Evolutionary conservation across 2,113 vertebrate species (phyloP).

Genomic region (Ceyx cyanopectus): DNA sequence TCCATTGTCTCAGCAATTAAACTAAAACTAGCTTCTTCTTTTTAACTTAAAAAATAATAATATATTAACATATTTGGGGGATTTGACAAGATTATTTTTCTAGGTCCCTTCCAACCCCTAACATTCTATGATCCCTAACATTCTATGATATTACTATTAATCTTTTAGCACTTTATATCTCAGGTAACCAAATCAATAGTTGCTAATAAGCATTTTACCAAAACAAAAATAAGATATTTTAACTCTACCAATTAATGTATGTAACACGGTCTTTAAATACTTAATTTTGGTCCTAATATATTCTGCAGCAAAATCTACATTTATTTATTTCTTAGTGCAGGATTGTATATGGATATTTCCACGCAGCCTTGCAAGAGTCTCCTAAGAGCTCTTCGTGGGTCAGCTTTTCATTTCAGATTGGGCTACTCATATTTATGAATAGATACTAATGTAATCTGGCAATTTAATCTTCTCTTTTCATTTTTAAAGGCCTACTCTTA

Average conservation of each 20-base stretch:
- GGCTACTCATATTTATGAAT: not conserved
- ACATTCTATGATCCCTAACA: no score
- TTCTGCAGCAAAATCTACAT: not conserved
- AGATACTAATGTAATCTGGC: not conserved
- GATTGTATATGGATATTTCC: not conserved
- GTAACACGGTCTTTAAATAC: not conserved
- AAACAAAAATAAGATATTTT: not conserved
- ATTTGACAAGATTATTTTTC: no score
- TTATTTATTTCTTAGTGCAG: not conserved
- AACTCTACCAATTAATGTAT: not conserved
- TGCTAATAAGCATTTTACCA: not conserved
- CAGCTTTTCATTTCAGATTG: not conserved
- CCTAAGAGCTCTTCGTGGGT: not conserved
- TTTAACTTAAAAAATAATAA: not conserved
- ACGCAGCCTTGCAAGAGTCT: not conserved
- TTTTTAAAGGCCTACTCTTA: not conserved
- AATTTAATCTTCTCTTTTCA: not conserved
- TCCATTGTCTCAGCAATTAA: not conserved
- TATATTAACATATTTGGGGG: not conserved
- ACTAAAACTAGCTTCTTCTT: not conserved
- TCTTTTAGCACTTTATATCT: not conserved
- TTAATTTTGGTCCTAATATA: not conserved
- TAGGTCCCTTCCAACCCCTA: no score
- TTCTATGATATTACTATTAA: not conserved
- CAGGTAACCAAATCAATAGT: not conserved